Conservation (phyloP, 2,888 invertebrate genomes). For the Stenotaenia linearis region DNA sequence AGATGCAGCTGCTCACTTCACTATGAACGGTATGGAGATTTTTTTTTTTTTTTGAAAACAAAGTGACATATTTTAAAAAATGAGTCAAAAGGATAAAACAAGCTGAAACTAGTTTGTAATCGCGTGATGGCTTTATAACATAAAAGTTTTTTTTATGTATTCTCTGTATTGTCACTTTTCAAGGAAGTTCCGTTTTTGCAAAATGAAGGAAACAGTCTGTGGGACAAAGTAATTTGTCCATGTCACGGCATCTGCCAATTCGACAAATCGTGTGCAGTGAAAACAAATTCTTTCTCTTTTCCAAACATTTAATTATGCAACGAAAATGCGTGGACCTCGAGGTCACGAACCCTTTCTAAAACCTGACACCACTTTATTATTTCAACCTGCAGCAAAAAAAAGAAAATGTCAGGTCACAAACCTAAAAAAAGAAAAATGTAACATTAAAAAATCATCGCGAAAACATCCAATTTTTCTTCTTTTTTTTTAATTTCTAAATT, state of each 20-base stretch:
- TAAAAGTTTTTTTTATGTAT: background rate
- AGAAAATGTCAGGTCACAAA: no score
- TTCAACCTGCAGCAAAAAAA: no score
- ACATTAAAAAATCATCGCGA: no score
- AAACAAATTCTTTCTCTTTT: background rate
- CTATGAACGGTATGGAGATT: slow-evolving; percentile 75
- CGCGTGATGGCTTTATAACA: background rate
- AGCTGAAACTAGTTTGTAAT: background rate
- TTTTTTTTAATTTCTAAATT: no score
- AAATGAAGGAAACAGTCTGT: background rate
- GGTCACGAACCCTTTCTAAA: no score
- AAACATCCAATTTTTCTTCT: no score
- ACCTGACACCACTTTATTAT: no score
- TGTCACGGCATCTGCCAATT: background rate
- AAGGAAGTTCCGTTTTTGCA: background rate
- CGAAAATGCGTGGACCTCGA: background rate
- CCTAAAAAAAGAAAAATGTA: no score
- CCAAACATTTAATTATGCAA: background rate
- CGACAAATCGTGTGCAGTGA: background rate
- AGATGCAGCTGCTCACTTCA: slow-evolving; percentile 79
- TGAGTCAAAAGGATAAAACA: no score
- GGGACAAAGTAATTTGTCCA: background rate
- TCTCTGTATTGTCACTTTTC: background rate
- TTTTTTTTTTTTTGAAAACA: no score
- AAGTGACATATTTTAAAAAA: background rate